phyloP scores from a whole-genome alignment of 2,113 vertebrate genomes.

The Rhizomys pruinosus region DNA sequence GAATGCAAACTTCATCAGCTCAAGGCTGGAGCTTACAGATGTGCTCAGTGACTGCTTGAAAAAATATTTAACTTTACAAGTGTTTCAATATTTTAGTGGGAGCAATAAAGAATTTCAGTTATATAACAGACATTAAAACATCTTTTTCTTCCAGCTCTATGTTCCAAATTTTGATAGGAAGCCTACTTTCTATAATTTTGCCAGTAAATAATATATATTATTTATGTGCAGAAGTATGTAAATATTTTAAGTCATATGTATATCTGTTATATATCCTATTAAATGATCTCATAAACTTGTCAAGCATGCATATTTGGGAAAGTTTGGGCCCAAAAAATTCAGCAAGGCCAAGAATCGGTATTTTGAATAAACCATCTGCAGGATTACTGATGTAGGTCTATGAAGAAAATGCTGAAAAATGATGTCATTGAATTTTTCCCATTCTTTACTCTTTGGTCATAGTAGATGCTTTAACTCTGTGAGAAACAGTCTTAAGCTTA shows the following conservation, averaged over 20 bases:
- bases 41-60: not conserved
- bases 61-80: conserved; percentile 28
- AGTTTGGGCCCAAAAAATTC: not conserved
- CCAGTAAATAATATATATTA: conserved; percentile 12
- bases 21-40: not conserved
- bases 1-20: conserved; percentile 9
- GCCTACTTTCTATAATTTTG: conserved; percentile 14
- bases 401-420: conserved; percentile 15
- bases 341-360: not conserved
- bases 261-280: conserved; percentile 34
- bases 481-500: not conserved
- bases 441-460: not conserved
- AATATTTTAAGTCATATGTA: conserved; percentile 26
- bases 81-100: not conserved
- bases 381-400: not conserved
- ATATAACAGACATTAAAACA: not conserved
- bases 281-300: conserved; percentile 24
- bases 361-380: conserved; percentile 26
- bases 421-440: not conserved
- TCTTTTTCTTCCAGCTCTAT: not conserved
- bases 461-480: not conserved
- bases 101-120: conserved; percentile 4
- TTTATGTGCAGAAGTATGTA: not conserved
- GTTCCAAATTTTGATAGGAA: conserved; percentile 5
- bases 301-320: conserved; percentile 16